These are phyloP conservation scores for Heliocidaris erythrogramma DNA, from an alignment of 35 echinoderm and acorn worm species.

Conservation along the genomic window DNA sequence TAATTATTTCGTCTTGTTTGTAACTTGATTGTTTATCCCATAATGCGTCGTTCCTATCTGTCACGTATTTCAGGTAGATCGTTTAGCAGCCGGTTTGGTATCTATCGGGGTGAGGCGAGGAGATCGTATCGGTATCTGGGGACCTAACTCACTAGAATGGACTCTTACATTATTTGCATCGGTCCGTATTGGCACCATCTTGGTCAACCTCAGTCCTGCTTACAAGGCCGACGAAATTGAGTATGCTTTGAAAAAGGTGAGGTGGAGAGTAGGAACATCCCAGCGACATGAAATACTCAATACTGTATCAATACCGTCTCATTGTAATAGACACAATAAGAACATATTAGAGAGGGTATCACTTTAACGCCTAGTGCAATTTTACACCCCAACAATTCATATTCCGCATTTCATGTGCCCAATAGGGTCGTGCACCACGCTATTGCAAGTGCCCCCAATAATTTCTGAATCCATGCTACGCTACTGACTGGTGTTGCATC, in stretches of 20 bases:
- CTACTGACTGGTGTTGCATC: too few species aligned
- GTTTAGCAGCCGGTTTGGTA: constrained; percentile 64
- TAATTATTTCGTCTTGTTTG: background rate
- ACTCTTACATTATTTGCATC: constrained; percentile 58
- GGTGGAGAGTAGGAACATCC: background rate
- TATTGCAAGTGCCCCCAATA: too few species aligned
- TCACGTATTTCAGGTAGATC: constrained; percentile 31
- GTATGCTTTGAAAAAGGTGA: constrained; percentile 64
- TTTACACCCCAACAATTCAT: too few species aligned
- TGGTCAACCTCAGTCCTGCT: constrained; percentile 71
- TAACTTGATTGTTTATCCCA: background rate
- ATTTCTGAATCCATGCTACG: too few species aligned
- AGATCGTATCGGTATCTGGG: constrained; percentile 67
- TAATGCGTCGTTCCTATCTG: background rate
- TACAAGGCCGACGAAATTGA: constrained; percentile 54
- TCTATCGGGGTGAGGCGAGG: constrained; percentile 53
- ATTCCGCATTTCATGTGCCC: too few species aligned
- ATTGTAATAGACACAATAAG: too few species aligned
- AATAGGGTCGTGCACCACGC: too few species aligned
- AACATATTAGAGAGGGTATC: too few species aligned
- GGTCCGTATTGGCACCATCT: constrained; percentile 57
- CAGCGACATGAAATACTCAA: background rate
- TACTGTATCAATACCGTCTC: too few species aligned
- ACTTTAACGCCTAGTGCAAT: too few species aligned
- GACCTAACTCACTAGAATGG: constrained; percentile 72